Percentiles rank a stretch among this genome's conserved stretches.
phyloP scores from a whole-genome alignment of 2,797 vertebrate genomes.

The Neosilurus mollespiculum region DNA sequence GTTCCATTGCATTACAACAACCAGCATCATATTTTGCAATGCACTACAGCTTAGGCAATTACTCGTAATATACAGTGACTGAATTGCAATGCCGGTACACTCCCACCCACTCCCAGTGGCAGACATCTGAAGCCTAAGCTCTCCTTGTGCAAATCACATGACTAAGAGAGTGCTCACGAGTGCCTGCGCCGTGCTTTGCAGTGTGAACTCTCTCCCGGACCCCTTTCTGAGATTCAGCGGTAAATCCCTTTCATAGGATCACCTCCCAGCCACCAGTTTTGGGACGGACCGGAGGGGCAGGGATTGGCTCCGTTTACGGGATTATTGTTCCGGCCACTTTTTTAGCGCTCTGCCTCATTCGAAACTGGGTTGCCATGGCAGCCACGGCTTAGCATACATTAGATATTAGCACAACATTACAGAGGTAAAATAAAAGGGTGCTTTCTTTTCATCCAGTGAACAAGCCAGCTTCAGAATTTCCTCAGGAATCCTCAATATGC shows the following conservation, averaged over 20 bases:
- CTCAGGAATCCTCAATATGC: slow-evolving; percentile 39
- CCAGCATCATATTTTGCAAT: slow-evolving; percentile 18
- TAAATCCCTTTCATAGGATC: slow-evolving; percentile 39
- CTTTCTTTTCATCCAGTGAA: slow-evolving; percentile 37
- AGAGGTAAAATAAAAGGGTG: slow-evolving; percentile 48
- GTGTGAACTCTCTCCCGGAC: slow-evolving; percentile 29
- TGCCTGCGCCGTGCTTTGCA: slow-evolving; percentile 23
- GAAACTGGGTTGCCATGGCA: slow-evolving; percentile 78
- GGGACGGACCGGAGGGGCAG: not conserved
- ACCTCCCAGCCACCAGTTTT: slow-evolving; percentile 23
- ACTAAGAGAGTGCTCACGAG: slow-evolving; percentile 37
- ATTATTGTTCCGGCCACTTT: slow-evolving; percentile 58
- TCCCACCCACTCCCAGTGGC: slow-evolving; percentile 43
- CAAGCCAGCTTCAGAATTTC: slow-evolving; percentile 25
- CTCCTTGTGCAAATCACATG: slow-evolving; percentile 47
- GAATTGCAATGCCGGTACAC: slow-evolving; percentile 39
- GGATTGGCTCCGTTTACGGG: slow-evolving; percentile 46
- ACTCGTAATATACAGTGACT: slow-evolving; percentile 34
- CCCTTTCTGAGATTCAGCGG: slow-evolving; percentile 28
- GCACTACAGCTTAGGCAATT: slow-evolving; percentile 31
- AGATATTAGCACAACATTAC: slow-evolving; percentile 68
- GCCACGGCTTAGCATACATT: slow-evolving; percentile 80
- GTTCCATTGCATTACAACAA: not conserved
- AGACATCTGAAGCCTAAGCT: slow-evolving; percentile 43
- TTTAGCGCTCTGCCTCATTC: slow-evolving; percentile 55